Percentiles rank a stretch among this genome's conserved stretches.
These are phyloP conservation scores for Tiphia femorata DNA, from an alignment of 2,888 invertebrate genomes.

Conservation along the genomic window DNA sequence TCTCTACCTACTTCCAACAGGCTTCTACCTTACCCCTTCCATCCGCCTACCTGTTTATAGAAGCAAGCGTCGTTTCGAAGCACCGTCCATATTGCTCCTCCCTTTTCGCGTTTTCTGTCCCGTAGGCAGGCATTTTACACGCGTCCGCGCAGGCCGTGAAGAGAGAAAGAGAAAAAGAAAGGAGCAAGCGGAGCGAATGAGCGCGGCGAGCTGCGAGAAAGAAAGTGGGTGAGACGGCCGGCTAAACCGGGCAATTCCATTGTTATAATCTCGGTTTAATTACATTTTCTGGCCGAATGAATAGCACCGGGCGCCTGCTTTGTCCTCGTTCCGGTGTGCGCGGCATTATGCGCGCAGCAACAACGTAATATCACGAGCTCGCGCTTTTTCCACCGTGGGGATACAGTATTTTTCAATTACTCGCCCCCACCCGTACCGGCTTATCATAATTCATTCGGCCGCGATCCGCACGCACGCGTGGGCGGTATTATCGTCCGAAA, in stretches of 20 bases:
- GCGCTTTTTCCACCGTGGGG: background rate
- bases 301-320: constrained; percentile 33
- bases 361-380: constrained; percentile 17
- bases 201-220: no score
- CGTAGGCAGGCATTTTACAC: constrained; percentile 14
- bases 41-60: no score
- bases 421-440: constrained; percentile 12
- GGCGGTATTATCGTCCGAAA: constrained; percentile 18
- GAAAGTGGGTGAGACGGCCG: background rate
- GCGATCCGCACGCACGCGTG: background rate
- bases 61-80: no score
- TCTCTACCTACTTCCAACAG: no score
- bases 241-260: constrained; percentile 35
- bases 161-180: constrained; percentile 4
- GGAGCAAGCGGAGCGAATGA: no score
- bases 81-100: no score
- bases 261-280: constrained; percentile 46
- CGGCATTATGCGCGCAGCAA: constrained; percentile 24
- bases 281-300: constrained; percentile 41
- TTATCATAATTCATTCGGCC: constrained; percentile 40
- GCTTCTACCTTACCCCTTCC: no score
- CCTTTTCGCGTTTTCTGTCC: no score
- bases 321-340: constrained; percentile 41
- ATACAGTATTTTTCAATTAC: constrained; percentile 16
- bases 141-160: background rate